Conservation (phyloP, 2,113 vertebrate genomes). For the Gymnarchus niloticus region DNA sequence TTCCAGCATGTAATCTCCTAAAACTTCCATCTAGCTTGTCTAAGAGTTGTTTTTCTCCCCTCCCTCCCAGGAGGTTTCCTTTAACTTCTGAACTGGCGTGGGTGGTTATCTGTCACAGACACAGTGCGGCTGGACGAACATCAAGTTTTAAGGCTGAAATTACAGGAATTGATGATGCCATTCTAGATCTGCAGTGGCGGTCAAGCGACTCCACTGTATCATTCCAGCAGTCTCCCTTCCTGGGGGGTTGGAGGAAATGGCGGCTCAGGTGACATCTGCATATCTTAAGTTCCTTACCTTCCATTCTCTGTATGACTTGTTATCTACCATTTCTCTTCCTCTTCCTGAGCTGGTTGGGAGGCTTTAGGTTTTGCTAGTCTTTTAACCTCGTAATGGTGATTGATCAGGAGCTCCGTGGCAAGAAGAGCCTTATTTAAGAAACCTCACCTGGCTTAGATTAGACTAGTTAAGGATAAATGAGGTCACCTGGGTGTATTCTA, state of each 20-base stretch:
- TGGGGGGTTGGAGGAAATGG: background rate
- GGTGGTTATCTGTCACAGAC: background rate
- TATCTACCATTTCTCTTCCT: background rate
- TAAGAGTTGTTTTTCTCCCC: background rate
- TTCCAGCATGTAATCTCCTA: background rate
- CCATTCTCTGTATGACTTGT: background rate
- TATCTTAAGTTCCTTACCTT: background rate
- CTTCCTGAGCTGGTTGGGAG: background rate
- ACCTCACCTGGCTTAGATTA: background rate
- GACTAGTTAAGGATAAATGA: background rate
- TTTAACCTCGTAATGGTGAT: background rate
- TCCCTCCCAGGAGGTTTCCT: background rate
- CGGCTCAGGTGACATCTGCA: background rate
- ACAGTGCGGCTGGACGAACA: background rate
- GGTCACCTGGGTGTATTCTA: background rate
- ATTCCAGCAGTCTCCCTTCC: background rate
- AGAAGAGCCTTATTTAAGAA: background rate
- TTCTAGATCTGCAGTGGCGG: background rate
- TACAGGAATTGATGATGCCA: background rate
- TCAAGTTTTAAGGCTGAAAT: constrained; percentile 10
- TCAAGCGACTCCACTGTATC: background rate
- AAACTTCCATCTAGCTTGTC: background rate
- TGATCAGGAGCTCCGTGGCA: background rate
- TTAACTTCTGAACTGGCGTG: background rate
- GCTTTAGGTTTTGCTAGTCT: background rate